Conservation (phyloP, 2,113 vertebrate species). For the Falco punctatus region DNA sequence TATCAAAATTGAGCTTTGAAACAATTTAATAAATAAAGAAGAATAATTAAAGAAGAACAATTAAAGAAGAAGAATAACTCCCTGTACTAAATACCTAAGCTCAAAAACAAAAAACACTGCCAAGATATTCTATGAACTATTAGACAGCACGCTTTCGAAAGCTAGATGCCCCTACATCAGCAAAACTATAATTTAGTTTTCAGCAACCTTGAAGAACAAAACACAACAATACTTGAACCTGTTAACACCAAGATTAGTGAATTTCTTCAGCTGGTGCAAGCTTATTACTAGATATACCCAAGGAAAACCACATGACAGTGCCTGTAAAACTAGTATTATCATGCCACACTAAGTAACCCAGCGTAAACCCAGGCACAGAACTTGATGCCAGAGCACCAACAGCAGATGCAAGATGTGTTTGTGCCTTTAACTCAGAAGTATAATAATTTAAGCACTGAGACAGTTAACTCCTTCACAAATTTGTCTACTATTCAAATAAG, state of each 20-base stretch:
- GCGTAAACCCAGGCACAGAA: not conserved
- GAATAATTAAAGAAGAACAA: not conserved
- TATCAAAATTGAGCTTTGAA: not conserved
- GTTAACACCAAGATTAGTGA: not conserved
- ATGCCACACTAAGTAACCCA: not conserved
- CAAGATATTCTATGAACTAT: not conserved
- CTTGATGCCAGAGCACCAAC: not conserved
- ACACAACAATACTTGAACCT: not conserved
- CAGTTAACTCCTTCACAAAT: not conserved
- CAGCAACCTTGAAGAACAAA: not conserved
- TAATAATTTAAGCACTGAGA: not conserved
- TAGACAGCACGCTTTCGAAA: fast-evolving
- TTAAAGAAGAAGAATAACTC: not conserved
- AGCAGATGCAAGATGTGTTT: not conserved
- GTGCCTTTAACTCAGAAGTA: not conserved
- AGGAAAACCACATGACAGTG: not conserved
- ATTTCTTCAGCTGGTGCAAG: not conserved
- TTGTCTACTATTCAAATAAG: not conserved
- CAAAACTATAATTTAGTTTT: not conserved
- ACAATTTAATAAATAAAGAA: not conserved
- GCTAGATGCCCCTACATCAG: not conserved
- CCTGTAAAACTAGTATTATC: not conserved
- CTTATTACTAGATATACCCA: not conserved
- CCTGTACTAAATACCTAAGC: not conserved
- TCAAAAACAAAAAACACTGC: not conserved